These are phyloP conservation scores for Aphyosemion australe DNA, from an alignment of 2,113 vertebrate genomes.

Conservation along the genomic window DNA sequence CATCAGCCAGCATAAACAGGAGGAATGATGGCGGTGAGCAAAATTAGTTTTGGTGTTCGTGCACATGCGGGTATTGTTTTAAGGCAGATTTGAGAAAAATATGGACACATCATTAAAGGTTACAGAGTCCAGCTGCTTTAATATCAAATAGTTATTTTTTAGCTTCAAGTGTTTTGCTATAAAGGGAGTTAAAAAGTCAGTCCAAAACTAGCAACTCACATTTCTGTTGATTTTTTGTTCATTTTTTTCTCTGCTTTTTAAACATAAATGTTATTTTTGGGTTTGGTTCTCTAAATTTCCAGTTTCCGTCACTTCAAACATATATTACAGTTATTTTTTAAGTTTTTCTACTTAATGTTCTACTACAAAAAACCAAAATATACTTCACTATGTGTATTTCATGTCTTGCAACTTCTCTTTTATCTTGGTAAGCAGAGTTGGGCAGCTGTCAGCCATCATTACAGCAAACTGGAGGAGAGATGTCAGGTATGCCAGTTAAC, in stretches of 20 bases:
- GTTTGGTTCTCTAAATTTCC: background rate
- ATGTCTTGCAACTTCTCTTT: conserved; percentile 47
- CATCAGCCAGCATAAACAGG: conserved; percentile 14
- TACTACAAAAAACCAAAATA: conserved; percentile 6
- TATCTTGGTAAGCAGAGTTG: conserved; percentile 55
- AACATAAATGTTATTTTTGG: conserved; percentile 10
- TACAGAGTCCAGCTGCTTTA: conserved; percentile 15
- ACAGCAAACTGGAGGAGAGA: conserved; percentile 54
- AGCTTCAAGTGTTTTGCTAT: conserved; percentile 6
- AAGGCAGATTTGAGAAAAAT: background rate
- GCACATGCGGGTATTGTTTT: conserved; percentile 3
- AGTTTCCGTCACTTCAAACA: conserved; percentile 4
- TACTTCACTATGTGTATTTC: conserved; percentile 25
- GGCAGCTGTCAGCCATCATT: conserved; percentile 69
- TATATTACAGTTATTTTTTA: conserved; percentile 11
- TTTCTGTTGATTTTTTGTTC: conserved; percentile 8
- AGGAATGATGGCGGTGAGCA: conserved; percentile 5
- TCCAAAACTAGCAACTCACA: conserved; percentile 28
- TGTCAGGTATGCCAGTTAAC: conserved; percentile 57
- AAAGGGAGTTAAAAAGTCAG: conserved; percentile 17
- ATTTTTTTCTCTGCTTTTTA: background rate
- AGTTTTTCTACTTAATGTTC: conserved; percentile 6
- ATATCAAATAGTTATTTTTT: conserved; percentile 11
- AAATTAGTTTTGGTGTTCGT: conserved; percentile 12
- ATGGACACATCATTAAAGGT: conserved; percentile 10